Evolutionary conservation across 2,797 vertebrate genomes (phyloP).

Genomic region (Periophthalmus magnuspinnatus): DNA sequence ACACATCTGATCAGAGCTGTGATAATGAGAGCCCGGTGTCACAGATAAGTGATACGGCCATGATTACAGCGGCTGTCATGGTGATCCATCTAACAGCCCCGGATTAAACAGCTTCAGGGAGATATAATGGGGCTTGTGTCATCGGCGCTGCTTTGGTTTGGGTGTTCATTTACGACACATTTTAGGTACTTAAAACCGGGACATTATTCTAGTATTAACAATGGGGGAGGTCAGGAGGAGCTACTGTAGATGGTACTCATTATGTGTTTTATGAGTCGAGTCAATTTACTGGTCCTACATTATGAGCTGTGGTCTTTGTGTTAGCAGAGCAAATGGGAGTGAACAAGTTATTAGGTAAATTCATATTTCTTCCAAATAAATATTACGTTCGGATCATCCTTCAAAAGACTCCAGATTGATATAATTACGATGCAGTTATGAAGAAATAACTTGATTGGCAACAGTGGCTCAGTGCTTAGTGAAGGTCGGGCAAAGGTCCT

Average conservation of each 20-base stretch:
- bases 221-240: slow-evolving; percentile 5
- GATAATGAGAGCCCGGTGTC: slow-evolving; percentile 55
- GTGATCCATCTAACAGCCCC: slow-evolving; percentile 60
- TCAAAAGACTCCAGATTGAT: not conserved
- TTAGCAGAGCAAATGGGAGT: not conserved
- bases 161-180: slow-evolving; percentile 46
- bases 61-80: slow-evolving; percentile 59
- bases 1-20: slow-evolving; percentile 42
- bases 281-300: not conserved
- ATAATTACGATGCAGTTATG: no score
- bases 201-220: slow-evolving; percentile 32
- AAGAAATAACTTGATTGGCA: no score
- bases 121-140: slow-evolving; percentile 8
- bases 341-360: no score
- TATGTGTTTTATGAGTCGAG: slow-evolving; percentile 16
- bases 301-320: not conserved
- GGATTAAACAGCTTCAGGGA: slow-evolving; percentile 50
- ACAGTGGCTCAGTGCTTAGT: no score
- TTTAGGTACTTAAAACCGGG: slow-evolving; percentile 37
- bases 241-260: slow-evolving; percentile 30
- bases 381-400: not conserved
- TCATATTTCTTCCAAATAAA: no score
- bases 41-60: slow-evolving; percentile 59
- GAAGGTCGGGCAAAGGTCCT: no score
- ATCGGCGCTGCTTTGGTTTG: slow-evolving; percentile 10